phyloP scores from a whole-genome alignment of 2,888 invertebrate species.

The Bellardia bayeri region DNA sequence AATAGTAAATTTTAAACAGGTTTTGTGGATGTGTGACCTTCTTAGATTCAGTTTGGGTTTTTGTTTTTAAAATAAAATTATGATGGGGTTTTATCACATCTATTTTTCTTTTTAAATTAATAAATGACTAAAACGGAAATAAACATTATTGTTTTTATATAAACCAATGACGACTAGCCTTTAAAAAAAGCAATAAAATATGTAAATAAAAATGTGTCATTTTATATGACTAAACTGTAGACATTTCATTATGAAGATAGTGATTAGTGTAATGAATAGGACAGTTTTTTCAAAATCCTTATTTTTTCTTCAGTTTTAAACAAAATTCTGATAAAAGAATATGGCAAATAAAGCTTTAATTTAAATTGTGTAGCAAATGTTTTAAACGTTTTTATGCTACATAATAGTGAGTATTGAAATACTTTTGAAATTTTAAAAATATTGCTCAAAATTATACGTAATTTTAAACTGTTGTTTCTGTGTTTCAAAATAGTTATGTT shows the following conservation, averaged over 20 bases:
- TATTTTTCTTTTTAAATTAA: neutral
- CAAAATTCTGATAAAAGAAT: no score
- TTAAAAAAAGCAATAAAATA: neutral
- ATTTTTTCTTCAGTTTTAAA: no score
- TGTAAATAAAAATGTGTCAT: constrained; percentile 1
- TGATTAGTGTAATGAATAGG: no score
- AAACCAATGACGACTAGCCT: neutral
- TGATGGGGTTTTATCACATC: neutral
- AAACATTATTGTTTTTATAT: neutral
- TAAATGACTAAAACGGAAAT: constrained; percentile 20
- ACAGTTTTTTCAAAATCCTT: no score
- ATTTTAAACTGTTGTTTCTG: no score
- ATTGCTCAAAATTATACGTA: no score
- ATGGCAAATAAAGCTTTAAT: no score
- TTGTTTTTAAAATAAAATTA: neutral
- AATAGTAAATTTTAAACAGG: neutral
- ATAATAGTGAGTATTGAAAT: no score
- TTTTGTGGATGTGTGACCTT: constrained; percentile 7
- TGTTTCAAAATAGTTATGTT: no score
- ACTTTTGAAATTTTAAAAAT: no score
- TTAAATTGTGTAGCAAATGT: no score
- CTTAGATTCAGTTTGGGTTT: neutral
- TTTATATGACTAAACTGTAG: neutral
- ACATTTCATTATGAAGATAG: neutral
- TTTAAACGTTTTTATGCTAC: no score